Evolutionary conservation across 2,797 vertebrate species (phyloP).

Genomic region (Liparis tanakae): DNA sequence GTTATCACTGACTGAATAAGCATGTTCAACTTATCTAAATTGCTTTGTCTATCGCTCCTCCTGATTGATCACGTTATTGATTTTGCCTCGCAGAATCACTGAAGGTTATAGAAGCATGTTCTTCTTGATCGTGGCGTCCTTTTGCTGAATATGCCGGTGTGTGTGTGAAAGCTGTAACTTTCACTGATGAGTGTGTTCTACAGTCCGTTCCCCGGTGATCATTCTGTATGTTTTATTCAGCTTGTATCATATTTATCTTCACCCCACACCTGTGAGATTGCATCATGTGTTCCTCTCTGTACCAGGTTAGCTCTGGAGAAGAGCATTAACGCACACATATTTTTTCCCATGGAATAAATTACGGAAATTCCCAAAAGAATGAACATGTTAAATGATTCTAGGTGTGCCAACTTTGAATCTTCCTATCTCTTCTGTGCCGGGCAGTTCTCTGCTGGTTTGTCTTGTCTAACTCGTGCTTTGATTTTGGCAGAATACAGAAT

Average conservation of each 20-base stretch:
- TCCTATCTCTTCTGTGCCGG: too few species aligned
- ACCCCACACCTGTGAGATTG: too few species aligned
- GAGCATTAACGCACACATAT: background rate
- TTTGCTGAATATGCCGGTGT: background rate
- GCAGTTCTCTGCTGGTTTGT: background rate
- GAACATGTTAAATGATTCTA: background rate
- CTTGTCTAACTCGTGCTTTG: background rate
- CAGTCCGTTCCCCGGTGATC: background rate
- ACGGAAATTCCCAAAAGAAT: background rate
- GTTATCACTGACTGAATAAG: slow-evolving; percentile 41
- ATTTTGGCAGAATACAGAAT: background rate
- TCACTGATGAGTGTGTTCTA: background rate
- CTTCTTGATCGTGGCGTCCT: background rate
- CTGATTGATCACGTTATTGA: slow-evolving; percentile 54
- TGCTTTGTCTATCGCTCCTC: slow-evolving; percentile 35
- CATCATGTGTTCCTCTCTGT: too few species aligned
- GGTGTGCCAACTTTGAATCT: too few species aligned
- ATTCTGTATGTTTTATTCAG: too few species aligned
- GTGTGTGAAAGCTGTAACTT: background rate
- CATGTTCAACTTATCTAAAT: slow-evolving; percentile 57
- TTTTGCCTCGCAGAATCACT: slow-evolving; percentile 16
- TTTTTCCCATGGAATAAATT: background rate
- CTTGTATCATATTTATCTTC: background rate
- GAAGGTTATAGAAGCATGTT: slow-evolving; percentile 13
- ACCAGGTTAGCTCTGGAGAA: background rate